Evolutionary conservation across 2,888 invertebrate genomes (phyloP), one percentile per base, ranked within the genome.

Genomic region (Caenorhabditis macrosperma): DNA sequence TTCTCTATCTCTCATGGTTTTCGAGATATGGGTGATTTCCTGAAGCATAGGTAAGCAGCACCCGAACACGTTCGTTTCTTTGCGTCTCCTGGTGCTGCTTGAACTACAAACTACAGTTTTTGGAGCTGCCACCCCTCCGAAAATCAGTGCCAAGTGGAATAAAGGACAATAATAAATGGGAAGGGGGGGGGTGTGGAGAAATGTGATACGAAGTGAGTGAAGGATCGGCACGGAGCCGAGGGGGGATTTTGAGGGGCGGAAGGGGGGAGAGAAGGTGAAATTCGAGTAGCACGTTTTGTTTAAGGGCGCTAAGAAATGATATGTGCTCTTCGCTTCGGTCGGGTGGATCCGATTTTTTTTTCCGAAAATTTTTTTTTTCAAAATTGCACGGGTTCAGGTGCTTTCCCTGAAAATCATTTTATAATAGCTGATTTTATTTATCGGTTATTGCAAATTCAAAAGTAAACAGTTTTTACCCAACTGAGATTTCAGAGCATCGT

Each of bases 101-200:
- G n/a, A n/a, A 44, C 38, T 38, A 38, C 38, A 38, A 38, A 38
- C 38, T 38, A 38, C 38, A 38, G 3, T 10, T 12, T 38, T 38
- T 38, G 38, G 5, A 12, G 15, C 38, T 38, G 38, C 38, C 12
- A 38, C 33, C 33, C 10, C 33, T 10, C 33, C 33, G 33, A 38
- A 44, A 44, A 44, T 44, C n/a, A n/a, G n/a, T n/a, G n/a, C n/a
- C n/a, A 44, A 44, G 44, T 44, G 44, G 44, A 17, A 44, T 44
- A 44, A 50, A 50, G 50, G 50, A 12, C 15, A 50, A 50, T 50
- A 50, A 50, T 50, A 50, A 50, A 24, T 50, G 50, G 50, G 50
- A 24, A 24, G 50, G 24, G 24, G 3, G 26, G n/a, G n/a, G n/a
- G n/a, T n/a, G n/a, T n/a, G n/a, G n/a, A 22, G 50, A 24, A 50